Percentiles rank a stretch among this genome's conserved stretches.
Conservation (phyloP, 2,113 vertebrate genomes). For the Bambusicola thoracicus region DNA sequence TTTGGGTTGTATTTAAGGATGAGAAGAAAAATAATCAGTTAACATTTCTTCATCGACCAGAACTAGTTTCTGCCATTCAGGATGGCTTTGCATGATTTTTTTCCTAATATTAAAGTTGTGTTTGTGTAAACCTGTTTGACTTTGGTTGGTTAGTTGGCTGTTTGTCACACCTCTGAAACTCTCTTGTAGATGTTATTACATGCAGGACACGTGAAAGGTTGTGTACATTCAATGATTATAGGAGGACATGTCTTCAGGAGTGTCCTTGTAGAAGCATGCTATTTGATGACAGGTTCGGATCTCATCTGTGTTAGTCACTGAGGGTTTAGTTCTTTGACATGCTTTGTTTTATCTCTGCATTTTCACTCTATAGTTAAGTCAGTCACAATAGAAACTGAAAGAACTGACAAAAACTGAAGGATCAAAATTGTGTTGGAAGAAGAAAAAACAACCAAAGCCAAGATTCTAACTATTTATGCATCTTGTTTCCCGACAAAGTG, state of each 20-base stretch:
- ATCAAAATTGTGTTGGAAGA: constrained; percentile 24
- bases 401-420: constrained; percentile 56
- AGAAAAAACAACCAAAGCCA: constrained; percentile 13
- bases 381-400: constrained; percentile 52
- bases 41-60: neutral
- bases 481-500: constrained; percentile 66
- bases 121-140: neutral
- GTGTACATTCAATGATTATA: neutral
- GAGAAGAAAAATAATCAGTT: neutral
- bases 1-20: neutral
- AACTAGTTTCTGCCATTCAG: neutral
- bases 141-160: neutral
- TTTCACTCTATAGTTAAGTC: constrained; percentile 24
- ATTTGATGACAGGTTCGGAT: constrained; percentile 32
- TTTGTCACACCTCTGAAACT: neutral
- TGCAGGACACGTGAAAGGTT: neutral
- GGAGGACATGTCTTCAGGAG: neutral
- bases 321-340: neutral
- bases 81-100: neutral
- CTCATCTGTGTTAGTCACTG: neutral
- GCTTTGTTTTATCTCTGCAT: constrained; percentile 46
- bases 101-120: neutral
- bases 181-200: neutral
- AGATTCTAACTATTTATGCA: constrained; percentile 68
- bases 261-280: neutral